These are phyloP conservation scores for Ceyx melanurus DNA, from an alignment of 2,113 vertebrate genomes.

Conservation along the genomic window DNA sequence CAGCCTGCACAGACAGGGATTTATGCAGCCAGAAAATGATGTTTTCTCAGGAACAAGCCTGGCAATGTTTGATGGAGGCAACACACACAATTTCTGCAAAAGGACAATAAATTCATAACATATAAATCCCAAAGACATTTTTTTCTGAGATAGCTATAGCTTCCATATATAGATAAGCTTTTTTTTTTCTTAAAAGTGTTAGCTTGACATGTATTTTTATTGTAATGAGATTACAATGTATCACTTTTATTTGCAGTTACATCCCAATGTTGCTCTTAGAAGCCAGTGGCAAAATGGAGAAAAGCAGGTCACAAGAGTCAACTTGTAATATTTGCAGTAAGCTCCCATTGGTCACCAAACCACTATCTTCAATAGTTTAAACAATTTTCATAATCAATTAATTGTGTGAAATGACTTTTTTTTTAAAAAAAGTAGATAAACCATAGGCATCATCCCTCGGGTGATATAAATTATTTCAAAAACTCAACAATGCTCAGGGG, in stretches of 20 bases:
- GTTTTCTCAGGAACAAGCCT: not conserved
- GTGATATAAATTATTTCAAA: constrained; percentile 25
- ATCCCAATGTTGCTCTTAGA: not conserved
- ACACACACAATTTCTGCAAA: not conserved
- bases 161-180: not conserved
- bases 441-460: not conserved
- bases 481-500: not conserved
- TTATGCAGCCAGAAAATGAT: not conserved
- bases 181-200: not conserved
- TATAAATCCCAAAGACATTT: not conserved
- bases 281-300: not conserved
- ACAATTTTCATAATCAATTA: constrained; percentile 69
- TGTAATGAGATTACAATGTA: not conserved
- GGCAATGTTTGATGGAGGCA: not conserved
- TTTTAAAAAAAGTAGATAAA: constrained; percentile 28
- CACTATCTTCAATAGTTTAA: constrained; percentile 21
- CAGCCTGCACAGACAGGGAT: not conserved
- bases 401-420: constrained; percentile 65
- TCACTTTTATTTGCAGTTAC: not conserved
- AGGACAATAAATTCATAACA: not conserved
- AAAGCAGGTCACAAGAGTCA: constrained; percentile 4
- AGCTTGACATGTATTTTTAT: not conserved
- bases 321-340: constrained; percentile 6
- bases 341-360: not conserved
- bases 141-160: not conserved